These are phyloP conservation scores for Tetropium fuscum DNA, from an alignment of 2,888 invertebrate genomes.

Conservation along the genomic window DNA sequence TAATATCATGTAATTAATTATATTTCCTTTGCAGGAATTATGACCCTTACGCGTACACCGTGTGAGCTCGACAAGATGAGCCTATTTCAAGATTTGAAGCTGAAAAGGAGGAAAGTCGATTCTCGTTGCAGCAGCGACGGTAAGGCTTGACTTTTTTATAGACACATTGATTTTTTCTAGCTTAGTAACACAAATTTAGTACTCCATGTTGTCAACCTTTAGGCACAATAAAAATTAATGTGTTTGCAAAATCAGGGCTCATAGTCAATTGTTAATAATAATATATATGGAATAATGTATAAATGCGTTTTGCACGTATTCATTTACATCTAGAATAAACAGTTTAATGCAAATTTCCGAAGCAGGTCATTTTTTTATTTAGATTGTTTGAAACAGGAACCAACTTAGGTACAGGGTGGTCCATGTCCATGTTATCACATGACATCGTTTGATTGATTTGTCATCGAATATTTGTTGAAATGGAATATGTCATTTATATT, in stretches of 20 bases:
- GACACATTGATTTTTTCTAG: constrained; percentile 28
- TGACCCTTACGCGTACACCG: constrained; percentile 97
- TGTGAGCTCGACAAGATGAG: constrained; percentile 99
- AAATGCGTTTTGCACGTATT: too few species aligned
- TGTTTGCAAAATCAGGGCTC: constrained; percentile 23
- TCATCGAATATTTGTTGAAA: too few species aligned
- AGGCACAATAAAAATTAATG: constrained; percentile 32
- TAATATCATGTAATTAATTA: neutral
- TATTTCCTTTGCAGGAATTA: constrained; percentile 82
- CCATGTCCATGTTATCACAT: too few species aligned
- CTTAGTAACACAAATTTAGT: constrained; percentile 21
- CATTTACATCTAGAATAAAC: too few species aligned
- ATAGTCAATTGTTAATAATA: constrained; percentile 2
- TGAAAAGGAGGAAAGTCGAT: constrained; percentile 97
- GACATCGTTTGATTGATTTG: too few species aligned
- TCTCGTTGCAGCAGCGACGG: constrained; percentile 97
- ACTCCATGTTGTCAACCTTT: constrained; percentile 8
- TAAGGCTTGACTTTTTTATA: constrained; percentile 64
- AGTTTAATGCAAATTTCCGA: too few species aligned
- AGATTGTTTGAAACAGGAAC: too few species aligned
- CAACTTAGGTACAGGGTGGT: too few species aligned
- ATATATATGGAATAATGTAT: too few species aligned
- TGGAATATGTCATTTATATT: too few species aligned
- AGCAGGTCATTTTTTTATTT: too few species aligned
- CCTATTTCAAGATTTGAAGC: constrained; percentile 98